Evolutionary conservation across 2,888 invertebrate species (phyloP).

Genomic region (Acanthosoma haemorrhoidale): DNA sequence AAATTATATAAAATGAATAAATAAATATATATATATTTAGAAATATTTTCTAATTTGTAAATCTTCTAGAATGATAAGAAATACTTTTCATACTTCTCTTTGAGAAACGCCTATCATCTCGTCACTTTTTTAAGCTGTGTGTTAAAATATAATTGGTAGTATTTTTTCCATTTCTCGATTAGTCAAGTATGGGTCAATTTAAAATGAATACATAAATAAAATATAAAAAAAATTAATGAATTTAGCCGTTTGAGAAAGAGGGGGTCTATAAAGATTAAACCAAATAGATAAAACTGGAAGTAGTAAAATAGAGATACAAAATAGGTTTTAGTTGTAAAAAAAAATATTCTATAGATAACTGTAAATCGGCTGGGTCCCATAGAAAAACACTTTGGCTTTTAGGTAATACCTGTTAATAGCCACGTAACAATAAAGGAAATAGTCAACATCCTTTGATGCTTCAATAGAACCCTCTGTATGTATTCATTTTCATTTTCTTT

Average conservation of each 20-base stretch:
- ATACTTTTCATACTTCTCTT: slow-evolving; percentile 20
- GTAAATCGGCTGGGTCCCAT: slow-evolving; percentile 37
- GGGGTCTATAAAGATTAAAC: neutral
- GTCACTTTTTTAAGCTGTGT: neutral
- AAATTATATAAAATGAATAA: slow-evolving; percentile 16
- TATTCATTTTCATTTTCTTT: slow-evolving; percentile 27
- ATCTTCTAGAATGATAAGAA: slow-evolving; percentile 16
- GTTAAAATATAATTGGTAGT: neutral
- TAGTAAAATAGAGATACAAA: neutral
- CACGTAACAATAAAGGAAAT: no score
- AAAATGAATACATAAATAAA: slow-evolving; percentile 1
- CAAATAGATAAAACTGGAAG: neutral
- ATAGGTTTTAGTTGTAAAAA: neutral
- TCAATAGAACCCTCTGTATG: slow-evolving; percentile 22
- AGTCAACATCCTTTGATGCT: slow-evolving; percentile 1
- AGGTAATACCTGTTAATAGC: slow-evolving; percentile 28
- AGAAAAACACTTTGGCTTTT: slow-evolving; percentile 37
- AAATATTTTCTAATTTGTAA: slow-evolving; percentile 25
- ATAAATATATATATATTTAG: slow-evolving; percentile 28
- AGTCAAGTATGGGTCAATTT: neutral
- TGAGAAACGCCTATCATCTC: neutral
- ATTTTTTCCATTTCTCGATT: neutral
- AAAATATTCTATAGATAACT: slow-evolving; percentile 1
- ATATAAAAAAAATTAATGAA: no score
- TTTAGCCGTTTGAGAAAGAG: neutral